Percentiles rank a stretch among this genome's conserved stretches.
These are phyloP conservation scores for Platorchestia sp. DNA, from an alignment of 1,140 invertebrate genomes.

Conservation along the genomic window DNA sequence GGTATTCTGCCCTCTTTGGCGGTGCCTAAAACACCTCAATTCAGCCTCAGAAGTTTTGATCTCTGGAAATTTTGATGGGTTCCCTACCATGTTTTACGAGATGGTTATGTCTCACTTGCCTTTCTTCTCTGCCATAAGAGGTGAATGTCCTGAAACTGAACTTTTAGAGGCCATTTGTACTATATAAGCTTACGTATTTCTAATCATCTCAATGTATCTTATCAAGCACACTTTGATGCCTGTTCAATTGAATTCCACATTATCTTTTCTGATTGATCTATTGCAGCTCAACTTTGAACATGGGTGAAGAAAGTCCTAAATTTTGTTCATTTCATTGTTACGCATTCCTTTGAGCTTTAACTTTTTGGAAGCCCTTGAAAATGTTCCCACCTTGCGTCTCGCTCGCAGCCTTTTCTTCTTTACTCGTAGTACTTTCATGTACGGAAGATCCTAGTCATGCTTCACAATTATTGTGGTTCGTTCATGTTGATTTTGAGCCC, in stretches of 20 bases:
- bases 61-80: background rate
- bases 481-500: background rate
- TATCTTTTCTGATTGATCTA: background rate
- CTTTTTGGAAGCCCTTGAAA: background rate
- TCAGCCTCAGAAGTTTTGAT: background rate
- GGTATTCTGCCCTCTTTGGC: background rate
- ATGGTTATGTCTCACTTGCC: background rate
- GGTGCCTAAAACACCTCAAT: background rate
- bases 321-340: background rate
- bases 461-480: background rate
- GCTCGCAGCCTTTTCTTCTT: background rate
- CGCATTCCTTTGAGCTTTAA: background rate
- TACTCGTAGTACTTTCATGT: background rate
- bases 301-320: background rate
- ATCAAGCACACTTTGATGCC: background rate
- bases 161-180: background rate
- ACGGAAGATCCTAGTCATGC: background rate
- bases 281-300: background rate
- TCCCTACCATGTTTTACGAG: background rate
- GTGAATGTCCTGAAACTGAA: too few species aligned
- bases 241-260: background rate
- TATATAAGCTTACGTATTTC: background rate
- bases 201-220: background rate
- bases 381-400: background rate
- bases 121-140: background rate